These are phyloP conservation scores for Philopotamus ludificatus DNA, from an alignment of 1,140 invertebrate species.

Conservation along the genomic window DNA sequence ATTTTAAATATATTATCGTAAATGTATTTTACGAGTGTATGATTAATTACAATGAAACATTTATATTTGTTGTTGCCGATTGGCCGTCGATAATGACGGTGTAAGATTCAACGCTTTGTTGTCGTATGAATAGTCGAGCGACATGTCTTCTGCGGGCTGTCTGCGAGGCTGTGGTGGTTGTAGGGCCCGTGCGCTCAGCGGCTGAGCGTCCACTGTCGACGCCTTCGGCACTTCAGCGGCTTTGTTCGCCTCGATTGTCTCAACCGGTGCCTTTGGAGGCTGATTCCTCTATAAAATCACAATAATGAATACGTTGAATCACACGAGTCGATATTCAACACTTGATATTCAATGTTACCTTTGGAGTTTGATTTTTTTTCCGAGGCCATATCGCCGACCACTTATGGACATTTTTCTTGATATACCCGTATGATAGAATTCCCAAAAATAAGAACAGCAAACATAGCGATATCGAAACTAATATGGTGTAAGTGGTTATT, in stretches of 20 bases:
- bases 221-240: neutral
- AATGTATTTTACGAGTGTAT: too few species aligned
- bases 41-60: too few species aligned
- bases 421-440: neutral
- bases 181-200: neutral
- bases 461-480: neutral
- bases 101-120: slow-evolving; percentile 65
- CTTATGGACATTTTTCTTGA: slow-evolving; percentile 3
- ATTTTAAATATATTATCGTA: too few species aligned
- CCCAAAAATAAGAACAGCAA: neutral
- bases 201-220: neutral
- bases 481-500: neutral
- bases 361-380: slow-evolving; percentile 6
- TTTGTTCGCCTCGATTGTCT: neutral
- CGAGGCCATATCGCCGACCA: slow-evolving; percentile 2
- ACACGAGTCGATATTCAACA: neutral
- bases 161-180: slow-evolving; percentile 29
- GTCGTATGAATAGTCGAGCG: slow-evolving; percentile 68
- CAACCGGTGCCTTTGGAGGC: neutral
- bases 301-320: neutral
- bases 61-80: too few species aligned
- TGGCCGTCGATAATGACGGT: slow-evolving; percentile 52
- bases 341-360: slow-evolving; percentile 1
- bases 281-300: slow-evolving; percentile 2
- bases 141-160: slow-evolving; percentile 65